phyloP scores from a whole-genome alignment of 2,888 invertebrate species.

The Seira musarum region DNA sequence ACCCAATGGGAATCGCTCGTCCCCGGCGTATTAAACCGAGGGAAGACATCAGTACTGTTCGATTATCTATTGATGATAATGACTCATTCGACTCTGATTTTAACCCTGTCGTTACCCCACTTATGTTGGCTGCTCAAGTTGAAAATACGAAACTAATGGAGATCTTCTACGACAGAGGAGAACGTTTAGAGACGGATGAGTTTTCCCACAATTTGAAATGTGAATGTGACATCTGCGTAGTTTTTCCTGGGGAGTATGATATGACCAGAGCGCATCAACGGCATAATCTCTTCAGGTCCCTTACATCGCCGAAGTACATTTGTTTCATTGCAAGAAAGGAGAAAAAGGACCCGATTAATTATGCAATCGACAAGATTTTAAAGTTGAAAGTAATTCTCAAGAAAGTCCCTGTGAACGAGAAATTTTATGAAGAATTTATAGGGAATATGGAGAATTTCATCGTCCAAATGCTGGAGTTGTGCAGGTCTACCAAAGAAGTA shows the following conservation, averaged over 20 bases:
- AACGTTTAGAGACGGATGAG: constrained; percentile 36
- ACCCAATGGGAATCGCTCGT: neutral
- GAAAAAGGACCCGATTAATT: constrained; percentile 54
- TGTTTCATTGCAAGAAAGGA: constrained; percentile 52
- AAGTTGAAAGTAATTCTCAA: constrained; percentile 31
- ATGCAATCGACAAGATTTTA: constrained; percentile 54
- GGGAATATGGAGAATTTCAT: constrained; percentile 39
- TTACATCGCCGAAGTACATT: constrained; percentile 54
- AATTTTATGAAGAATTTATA: constrained; percentile 22
- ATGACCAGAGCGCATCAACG: constrained; percentile 45
- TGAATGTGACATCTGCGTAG: constrained; percentile 35
- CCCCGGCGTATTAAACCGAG: neutral
- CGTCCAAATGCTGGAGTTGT: constrained; percentile 34
- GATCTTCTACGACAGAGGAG: constrained; percentile 38
- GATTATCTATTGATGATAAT: constrained; percentile 8
- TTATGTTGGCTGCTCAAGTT: constrained; percentile 45
- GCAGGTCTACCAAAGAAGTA: constrained; percentile 49
- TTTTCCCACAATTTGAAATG: constrained; percentile 34
- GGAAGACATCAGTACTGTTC: neutral
- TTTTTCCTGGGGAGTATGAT: constrained; percentile 20
- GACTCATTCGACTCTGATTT: constrained; percentile 54
- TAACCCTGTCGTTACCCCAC: constrained; percentile 31
- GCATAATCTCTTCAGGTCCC: constrained; percentile 52
- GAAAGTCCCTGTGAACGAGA: constrained; percentile 18
- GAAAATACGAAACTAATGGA: constrained; percentile 30